Percentiles rank a stretch among this genome's conserved stretches.
phyloP scores from a whole-genome alignment of 1,140 invertebrate genomes.

The Zaprionus ornatus region DNA sequence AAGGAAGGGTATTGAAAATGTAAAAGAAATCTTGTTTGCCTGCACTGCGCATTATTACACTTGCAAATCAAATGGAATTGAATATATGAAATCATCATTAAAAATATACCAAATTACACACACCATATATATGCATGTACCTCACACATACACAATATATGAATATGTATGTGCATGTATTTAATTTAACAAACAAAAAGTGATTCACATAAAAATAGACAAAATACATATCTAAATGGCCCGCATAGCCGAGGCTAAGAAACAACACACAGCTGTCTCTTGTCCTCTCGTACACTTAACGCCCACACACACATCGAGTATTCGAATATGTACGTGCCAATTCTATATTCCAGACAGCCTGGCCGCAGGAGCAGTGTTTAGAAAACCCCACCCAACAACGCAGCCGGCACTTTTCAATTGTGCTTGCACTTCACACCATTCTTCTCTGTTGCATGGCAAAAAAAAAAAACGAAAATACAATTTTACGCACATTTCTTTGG shows the following conservation, averaged over 20 bases:
- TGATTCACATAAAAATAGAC: conserved; percentile 79
- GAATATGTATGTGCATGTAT: conserved; percentile 34
- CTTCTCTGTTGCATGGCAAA: conserved; percentile 3
- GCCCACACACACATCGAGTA: conserved; percentile 25
- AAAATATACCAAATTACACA: conserved; percentile 55
- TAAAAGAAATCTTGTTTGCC: background rate
- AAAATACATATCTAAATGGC: conserved; percentile 50
- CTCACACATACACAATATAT: conserved; percentile 21
- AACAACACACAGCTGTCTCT: conserved; percentile 64
- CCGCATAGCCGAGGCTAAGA: conserved; percentile 27
- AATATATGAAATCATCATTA: conserved; percentile 72
- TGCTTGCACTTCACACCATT: conserved; percentile 24
- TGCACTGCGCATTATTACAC: conserved; percentile 21
- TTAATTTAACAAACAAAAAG: conserved; percentile 77
- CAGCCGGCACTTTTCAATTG: conserved; percentile 47
- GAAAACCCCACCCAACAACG: conserved; percentile 44
- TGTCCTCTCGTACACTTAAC: conserved; percentile 45
- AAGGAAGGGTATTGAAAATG: background rate
- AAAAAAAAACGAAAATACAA: conserved; percentile 10
- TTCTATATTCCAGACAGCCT: conserved; percentile 50
- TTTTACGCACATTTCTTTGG: conserved; percentile 45
- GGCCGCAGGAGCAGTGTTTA: conserved; percentile 28
- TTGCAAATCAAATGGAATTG: conserved; percentile 46
- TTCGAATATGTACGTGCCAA: conserved; percentile 24
- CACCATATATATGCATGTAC: background rate